Percentiles rank a stretch among this genome's conserved stretches.
phyloP scores from a whole-genome alignment of 2,888 invertebrate species.

The Pollenia griseotomentosa region DNA sequence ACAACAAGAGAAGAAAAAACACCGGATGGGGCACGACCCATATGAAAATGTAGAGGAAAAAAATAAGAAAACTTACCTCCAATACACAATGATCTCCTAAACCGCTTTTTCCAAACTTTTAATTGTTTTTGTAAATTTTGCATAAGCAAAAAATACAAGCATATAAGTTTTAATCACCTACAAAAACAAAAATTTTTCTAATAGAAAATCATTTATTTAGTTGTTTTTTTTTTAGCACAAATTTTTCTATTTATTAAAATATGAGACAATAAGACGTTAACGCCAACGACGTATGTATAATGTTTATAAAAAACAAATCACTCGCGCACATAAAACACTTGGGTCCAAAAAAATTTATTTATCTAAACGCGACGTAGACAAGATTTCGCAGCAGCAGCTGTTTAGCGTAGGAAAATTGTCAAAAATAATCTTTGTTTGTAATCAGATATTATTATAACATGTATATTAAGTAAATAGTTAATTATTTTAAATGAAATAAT shows the following conservation, averaged over 20 bases:
- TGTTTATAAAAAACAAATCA: conserved; percentile 19
- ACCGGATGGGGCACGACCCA: conserved; percentile 72
- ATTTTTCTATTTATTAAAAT: conserved; percentile 41
- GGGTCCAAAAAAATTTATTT: neutral
- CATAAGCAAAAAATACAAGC: conserved; percentile 42
- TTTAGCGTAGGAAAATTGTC: neutral
- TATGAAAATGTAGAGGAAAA: conserved; percentile 44
- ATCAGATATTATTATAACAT: neutral
- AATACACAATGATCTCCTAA: conserved; percentile 65
- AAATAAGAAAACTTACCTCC: conserved; percentile 55
- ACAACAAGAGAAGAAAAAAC: conserved; percentile 34
- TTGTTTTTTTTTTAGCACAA: conserved; percentile 24
- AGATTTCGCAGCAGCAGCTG: conserved; percentile 41
- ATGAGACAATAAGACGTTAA: conserved; percentile 56
- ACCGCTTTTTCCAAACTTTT: conserved; percentile 66
- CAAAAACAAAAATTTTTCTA: neutral
- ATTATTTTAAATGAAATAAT: conserved; percentile 18
- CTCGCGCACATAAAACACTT: conserved; percentile 37
- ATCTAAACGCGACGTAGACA: conserved; percentile 18
- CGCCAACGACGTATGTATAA: conserved; percentile 55
- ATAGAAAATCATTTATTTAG: neutral
- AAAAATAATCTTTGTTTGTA: neutral
- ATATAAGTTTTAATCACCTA: conserved; percentile 5
- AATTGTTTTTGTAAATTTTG: conserved; percentile 68
- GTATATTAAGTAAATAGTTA: neutral